Conservation (phyloP, 2,888 invertebrate species). For the Silvanus unidentatus region DNA sequence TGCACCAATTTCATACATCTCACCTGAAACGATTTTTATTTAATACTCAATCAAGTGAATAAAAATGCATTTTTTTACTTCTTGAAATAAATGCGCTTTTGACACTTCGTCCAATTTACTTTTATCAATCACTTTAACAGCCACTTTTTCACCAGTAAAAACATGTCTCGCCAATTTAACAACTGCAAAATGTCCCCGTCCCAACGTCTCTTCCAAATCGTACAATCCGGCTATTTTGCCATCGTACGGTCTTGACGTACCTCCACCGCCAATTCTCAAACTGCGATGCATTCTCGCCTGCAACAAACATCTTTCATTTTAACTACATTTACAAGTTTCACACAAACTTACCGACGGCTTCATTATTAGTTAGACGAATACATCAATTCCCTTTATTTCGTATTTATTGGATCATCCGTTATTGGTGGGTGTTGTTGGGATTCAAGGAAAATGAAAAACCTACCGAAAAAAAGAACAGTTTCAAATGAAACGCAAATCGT, state of each 20-base stretch:
- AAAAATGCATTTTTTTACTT: conserved; percentile 54
- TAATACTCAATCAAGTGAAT: too few species aligned
- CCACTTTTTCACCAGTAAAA: conserved; percentile 97
- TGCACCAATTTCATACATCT: conserved; percentile 99
- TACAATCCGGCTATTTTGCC: conserved; percentile 94
- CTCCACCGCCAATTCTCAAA: conserved; percentile 29
- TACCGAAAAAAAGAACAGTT: too few species aligned
- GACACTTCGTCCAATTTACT: conserved; percentile 95
- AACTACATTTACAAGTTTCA: too few species aligned
- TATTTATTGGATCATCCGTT: too few species aligned
- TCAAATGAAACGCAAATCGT: too few species aligned
- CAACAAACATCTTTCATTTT: too few species aligned
- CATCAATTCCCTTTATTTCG: too few species aligned
- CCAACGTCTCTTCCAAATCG: conserved; percentile 94
- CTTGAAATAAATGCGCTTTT: conserved; percentile 91
- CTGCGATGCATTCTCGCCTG: conserved; percentile 31
- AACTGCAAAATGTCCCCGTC: conserved; percentile 97
- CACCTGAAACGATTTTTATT: conserved; percentile 52
- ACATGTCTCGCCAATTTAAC: conserved; percentile 97
- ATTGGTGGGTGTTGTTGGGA: too few species aligned
- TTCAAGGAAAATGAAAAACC: too few species aligned
- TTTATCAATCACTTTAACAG: conserved; percentile 98
- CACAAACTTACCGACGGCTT: too few species aligned
- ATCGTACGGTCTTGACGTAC: conserved; percentile 51
- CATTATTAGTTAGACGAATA: too few species aligned